Conservation (phyloP, 1,140 invertebrate species). For the Procambarus virginalis region DNA sequence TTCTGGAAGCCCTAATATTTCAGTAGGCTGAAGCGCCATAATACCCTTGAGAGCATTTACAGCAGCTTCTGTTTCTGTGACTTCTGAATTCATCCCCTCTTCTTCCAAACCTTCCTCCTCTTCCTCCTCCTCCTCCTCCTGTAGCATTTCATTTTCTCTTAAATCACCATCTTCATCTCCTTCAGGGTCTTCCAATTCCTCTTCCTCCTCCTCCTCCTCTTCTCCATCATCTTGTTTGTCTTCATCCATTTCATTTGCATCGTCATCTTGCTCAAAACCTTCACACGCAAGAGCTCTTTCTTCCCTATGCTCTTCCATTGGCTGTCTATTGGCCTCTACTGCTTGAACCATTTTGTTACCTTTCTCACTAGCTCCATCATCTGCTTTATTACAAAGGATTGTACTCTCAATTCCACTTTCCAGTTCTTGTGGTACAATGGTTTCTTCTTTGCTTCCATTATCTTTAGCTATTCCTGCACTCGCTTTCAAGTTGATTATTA, state of each 20-base stretch:
- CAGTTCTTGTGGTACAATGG: background rate
- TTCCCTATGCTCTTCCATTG: background rate
- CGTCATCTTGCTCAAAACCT: background rate
- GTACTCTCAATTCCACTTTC: background rate
- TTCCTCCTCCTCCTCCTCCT: conserved; percentile 41
- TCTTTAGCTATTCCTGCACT: background rate
- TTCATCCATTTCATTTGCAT: background rate
- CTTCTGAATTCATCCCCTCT: background rate
- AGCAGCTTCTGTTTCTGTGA: conserved; percentile 59
- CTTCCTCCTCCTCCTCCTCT: conserved; percentile 13
- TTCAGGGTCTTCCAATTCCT: conserved; percentile 29
- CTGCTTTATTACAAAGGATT: background rate
- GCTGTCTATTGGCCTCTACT: background rate
- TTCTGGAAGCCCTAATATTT: conserved; percentile 61
- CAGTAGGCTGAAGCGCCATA: conserved; percentile 56
- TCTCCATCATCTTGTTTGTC: background rate
- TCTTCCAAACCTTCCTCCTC: conserved; percentile 37
- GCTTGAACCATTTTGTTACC: background rate
- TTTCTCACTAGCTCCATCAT: background rate
- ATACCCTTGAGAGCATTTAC: conserved; percentile 63
- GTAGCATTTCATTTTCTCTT: conserved; percentile 26
- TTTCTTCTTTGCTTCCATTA: background rate
- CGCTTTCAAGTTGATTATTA: background rate
- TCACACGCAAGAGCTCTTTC: background rate
- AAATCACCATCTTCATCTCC: conserved; percentile 14